phyloP scores from a whole-genome alignment of 2,797 vertebrate species.

The Aldrovandia affinis region DNA sequence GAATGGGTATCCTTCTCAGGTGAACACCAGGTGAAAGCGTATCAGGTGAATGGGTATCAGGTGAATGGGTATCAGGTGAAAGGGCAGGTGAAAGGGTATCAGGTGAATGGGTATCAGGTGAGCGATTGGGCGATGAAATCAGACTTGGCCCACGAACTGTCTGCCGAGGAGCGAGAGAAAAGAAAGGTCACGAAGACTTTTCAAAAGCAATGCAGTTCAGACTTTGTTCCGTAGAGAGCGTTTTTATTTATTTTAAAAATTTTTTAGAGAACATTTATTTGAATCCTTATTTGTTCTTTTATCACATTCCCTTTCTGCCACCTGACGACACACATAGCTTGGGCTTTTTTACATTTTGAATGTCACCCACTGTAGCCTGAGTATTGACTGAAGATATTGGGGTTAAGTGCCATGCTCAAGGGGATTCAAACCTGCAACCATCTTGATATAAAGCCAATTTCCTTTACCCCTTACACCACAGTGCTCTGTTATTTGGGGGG shows the following conservation, averaged over 20 bases:
- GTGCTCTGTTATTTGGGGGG: neutral
- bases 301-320: neutral
- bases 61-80: too few relatives aligned
- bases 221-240: neutral
- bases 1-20: too few relatives aligned
- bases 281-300: neutral
- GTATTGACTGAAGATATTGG: neutral
- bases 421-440: neutral
- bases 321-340: neutral
- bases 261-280: too few relatives aligned
- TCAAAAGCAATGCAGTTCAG: neutral
- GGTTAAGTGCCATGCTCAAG: too few relatives aligned
- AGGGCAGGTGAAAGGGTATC: too few relatives aligned
- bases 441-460: neutral
- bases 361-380: neutral
- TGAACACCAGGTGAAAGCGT: too few relatives aligned
- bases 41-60: too few relatives aligned
- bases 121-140: neutral
- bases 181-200: neutral
- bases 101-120: too few relatives aligned
- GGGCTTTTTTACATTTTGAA: neutral
- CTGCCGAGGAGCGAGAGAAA: neutral
- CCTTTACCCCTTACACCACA: neutral
- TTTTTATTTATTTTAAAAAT: neutral
- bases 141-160: neutral